A percentile compares a stretch with the other conserved stretches of the same genome.
phyloP scores from a whole-genome alignment of 2,113 vertebrate genomes.

The Hippocampus barbouri region DNA sequence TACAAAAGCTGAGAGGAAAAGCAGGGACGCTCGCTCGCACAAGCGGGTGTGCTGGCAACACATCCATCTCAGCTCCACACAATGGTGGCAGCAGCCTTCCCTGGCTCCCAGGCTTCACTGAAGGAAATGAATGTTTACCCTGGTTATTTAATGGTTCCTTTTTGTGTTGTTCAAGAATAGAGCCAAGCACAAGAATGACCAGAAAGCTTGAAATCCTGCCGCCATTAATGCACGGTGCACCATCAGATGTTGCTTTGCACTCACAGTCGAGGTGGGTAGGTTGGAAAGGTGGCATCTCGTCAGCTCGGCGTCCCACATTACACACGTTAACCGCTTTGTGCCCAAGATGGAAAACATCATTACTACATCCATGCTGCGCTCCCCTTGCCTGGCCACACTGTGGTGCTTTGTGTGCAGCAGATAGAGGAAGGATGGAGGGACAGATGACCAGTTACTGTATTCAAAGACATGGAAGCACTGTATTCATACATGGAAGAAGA shows the following conservation, averaged over 20 bases:
- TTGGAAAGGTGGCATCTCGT: background rate
- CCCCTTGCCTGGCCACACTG: slow-evolving; percentile 56
- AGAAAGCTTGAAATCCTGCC: background rate
- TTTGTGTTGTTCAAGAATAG: slow-evolving; percentile 17
- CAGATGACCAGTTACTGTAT: background rate
- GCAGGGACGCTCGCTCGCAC: background rate
- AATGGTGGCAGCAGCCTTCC: slow-evolving; percentile 29
- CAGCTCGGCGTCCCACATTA: background rate
- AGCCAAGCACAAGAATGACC: background rate
- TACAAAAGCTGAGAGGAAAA: background rate
- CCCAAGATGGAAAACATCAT: slow-evolving; percentile 50
- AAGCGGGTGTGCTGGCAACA: slow-evolving; percentile 18
- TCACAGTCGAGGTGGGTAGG: background rate
- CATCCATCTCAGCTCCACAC: slow-evolving; percentile 26
- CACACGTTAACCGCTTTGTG: background rate
- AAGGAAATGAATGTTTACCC: slow-evolving; percentile 39
- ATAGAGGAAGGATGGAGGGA: slow-evolving; percentile 15
- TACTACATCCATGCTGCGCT: slow-evolving; percentile 55
- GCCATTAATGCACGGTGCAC: background rate
- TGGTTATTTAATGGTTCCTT: slow-evolving; percentile 30
- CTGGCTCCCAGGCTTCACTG: slow-evolving; percentile 16
- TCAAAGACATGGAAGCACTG: background rate
- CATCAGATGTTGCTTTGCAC: slow-evolving; percentile 8
- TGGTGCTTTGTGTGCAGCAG: slow-evolving; percentile 61
- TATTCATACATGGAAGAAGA: background rate